Conservation (phyloP, 2,888 invertebrate genomes). For the Drosophila aldrichi region DNA sequence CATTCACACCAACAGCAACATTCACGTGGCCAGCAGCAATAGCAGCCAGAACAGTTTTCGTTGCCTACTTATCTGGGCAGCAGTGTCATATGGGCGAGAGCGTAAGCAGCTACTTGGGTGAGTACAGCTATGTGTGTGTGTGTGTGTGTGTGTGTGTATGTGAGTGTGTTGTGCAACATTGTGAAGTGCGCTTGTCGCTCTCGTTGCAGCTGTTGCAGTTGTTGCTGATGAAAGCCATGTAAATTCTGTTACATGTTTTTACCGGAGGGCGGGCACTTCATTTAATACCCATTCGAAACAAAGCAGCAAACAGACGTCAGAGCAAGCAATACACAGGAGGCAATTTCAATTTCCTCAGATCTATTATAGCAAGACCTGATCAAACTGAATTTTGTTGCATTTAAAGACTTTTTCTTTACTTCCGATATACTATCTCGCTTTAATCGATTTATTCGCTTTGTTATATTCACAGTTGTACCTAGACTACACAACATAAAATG, state of each 20-base stretch:
- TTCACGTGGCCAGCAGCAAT: conserved; percentile 21
- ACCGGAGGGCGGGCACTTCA: conserved; percentile 5
- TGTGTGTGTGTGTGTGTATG: conserved; percentile 25
- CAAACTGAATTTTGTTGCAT: background rate
- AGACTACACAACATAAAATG: conserved; percentile 30
- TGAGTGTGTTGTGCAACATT: conserved; percentile 62
- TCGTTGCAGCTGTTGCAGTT: conserved; percentile 37
- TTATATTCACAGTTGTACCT: conserved; percentile 6
- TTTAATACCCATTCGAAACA: conserved; percentile 28
- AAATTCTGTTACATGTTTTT: conserved; percentile 41
- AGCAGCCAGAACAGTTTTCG: conserved; percentile 45
- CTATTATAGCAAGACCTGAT: background rate
- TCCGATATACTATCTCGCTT: background rate
- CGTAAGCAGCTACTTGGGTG: conserved; percentile 58
- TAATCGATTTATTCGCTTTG: conserved; percentile 1
- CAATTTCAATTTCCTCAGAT: background rate
- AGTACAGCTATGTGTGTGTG: conserved; percentile 13
- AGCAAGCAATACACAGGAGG: background rate
- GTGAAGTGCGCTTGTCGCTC: conserved; percentile 56
- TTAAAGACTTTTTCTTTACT: background rate
- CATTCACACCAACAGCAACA: too few species aligned
- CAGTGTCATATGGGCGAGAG: conserved; percentile 56
- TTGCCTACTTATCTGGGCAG: conserved; percentile 77
- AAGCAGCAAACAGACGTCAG: conserved; percentile 1
- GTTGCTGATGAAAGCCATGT: conserved; percentile 53